Base-by-base conservation (phyloP, 2,888 invertebrate genomes). In the Drosophila pseudotalamancana region DNA sequence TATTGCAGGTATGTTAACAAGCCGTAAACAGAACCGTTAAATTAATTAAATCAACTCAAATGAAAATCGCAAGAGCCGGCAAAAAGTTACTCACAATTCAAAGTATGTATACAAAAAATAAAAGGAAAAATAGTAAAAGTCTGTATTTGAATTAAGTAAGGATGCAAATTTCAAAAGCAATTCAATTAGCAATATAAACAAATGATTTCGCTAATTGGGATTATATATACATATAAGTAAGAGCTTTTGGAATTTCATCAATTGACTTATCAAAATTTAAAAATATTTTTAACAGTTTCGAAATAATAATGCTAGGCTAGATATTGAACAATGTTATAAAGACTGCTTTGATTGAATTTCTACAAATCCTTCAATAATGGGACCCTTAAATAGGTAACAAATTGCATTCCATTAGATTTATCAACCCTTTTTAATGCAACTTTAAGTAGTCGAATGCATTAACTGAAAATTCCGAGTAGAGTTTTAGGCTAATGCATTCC, bases 1-100 rank as follows among this genome's bases (percentile, higher is more conserved):
- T 72, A 54, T 81, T 81, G 19, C 81, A 81, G 81, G 87, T 81
- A 68, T 57, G 72, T 76, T 76, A 54, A 76, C 67, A 60, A 45
- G 48, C 63, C 61, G 62, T 48, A 51, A 68, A 63, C 63, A 64
- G 48, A 67, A 59, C 31, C 55, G 82, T 81, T 68, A 51, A 71
- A 78, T 72, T 57, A 77, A 77, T 77, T 75, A 62, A 68, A 65
- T 49, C 48, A 35, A 60, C 54, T 56, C 35, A n/a, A 59, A 54
- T 55, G 21, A 62, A 67, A 57, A 57, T 50, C 45, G 56, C 51
- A 59, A 43, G 42, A 42, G 42, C 31, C 42, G 29, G 69, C 27
- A 50, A 14, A 49, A 51, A 18, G 29, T 18, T 5, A 19, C 23
- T 35, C 14, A 19, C 49, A 39, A 48, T 14, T 27, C 14, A 35